Percentiles rank a stretch among this genome's conserved stretches.
Evolutionary conservation across 2,113 vertebrate species (phyloP).

Genomic region (Melospiza melodia): DNA sequence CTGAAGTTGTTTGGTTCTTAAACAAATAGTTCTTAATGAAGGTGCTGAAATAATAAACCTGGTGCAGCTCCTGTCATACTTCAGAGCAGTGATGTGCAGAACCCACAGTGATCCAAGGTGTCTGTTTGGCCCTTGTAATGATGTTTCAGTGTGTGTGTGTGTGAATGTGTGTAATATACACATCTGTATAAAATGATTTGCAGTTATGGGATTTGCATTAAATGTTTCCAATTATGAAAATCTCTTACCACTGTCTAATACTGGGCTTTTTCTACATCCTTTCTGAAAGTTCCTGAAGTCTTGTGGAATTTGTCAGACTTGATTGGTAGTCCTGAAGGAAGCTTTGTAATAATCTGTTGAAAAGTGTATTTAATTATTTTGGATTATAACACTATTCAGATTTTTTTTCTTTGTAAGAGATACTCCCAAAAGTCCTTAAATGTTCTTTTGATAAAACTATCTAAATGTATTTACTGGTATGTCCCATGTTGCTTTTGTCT

Average conservation of each 20-base stretch:
- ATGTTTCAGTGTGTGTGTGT: conserved; percentile 43
- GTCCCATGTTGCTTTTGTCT: not conserved
- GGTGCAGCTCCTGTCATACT: conserved; percentile 8
- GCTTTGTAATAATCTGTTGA: conserved; percentile 52
- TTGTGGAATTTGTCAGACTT: conserved; percentile 69
- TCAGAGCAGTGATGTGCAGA: not conserved
- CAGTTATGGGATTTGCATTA: conserved; percentile 40
- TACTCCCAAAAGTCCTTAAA: not conserved
- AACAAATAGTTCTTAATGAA: conserved; percentile 31
- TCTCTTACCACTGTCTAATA: conserved; percentile 24
- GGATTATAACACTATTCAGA: not conserved
- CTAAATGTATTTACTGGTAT: not conserved
- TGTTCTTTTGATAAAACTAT: not conserved
- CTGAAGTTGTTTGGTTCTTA: not conserved
- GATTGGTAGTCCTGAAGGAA: conserved; percentile 62
- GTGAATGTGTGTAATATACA: not conserved
- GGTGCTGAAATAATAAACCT: conserved; percentile 20
- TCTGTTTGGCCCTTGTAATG: conserved; percentile 50
- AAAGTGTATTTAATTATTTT: conserved; percentile 30
- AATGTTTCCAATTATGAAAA: conserved; percentile 55
- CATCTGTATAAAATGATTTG: not conserved
- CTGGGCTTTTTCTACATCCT: conserved; percentile 62
- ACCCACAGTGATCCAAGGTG: conserved; percentile 3
- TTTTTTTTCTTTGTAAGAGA: not conserved
- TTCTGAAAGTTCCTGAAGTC: conserved; percentile 64